Evolutionary conservation across 2,888 invertebrate genomes (phyloP).

Genomic region (Tachina grossa): DNA sequence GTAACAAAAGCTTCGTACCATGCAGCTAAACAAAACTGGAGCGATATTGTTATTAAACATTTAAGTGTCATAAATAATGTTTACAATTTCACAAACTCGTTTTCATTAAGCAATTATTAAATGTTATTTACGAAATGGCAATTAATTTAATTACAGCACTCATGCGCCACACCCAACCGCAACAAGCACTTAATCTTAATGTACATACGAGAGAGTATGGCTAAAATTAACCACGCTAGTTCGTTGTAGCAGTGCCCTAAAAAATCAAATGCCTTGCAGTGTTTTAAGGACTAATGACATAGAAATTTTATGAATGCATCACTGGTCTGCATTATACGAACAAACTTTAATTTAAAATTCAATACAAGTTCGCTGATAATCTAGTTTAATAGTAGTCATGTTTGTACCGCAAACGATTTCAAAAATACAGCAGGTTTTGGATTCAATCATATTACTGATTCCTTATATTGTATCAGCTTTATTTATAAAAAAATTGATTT

Average conservation of each 20-base stretch:
- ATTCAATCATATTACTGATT: no score
- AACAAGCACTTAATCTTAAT: slow-evolving; percentile 30
- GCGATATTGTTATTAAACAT: background rate
- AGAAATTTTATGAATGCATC: no score
- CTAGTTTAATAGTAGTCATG: no score
- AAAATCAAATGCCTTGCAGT: no score
- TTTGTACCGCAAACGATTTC: no score
- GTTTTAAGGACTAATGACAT: no score
- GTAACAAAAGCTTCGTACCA: background rate
- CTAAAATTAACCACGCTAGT: background rate
- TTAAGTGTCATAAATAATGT: slow-evolving; percentile 28
- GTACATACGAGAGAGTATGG: background rate
- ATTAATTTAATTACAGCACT: slow-evolving; percentile 53
- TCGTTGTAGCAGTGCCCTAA: background rate
- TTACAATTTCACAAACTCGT: slow-evolving; percentile 17
- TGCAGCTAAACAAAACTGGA: background rate
- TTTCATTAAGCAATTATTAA: slow-evolving; percentile 52
- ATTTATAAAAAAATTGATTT: no score
- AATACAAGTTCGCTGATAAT: no score
- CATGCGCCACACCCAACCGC: slow-evolving; percentile 21
- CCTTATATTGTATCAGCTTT: no score
- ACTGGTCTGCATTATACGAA: no score
- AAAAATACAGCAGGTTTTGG: no score
- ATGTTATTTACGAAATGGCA: slow-evolving; percentile 35
- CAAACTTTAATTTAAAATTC: no score